Evolutionary conservation across 2,797 vertebrate species (phyloP).

Genomic region (Scolopax rusticola): DNA sequence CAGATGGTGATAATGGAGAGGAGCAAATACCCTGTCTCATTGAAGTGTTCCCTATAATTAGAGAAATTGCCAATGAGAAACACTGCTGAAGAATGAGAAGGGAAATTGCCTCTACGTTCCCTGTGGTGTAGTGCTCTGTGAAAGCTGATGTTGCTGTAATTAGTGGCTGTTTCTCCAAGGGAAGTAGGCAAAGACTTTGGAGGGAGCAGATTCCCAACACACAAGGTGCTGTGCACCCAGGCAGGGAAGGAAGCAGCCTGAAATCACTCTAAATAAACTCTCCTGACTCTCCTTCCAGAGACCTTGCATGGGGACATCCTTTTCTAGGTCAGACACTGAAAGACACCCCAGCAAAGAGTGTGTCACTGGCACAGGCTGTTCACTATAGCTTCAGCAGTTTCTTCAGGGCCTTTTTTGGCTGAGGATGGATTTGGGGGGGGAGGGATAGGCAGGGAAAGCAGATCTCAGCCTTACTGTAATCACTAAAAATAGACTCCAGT

Average conservation of each 20-base stretch:
- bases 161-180: neutral
- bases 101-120: neutral
- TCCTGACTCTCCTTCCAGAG: neutral
- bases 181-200: neutral
- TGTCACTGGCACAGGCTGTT: neutral
- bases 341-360: neutral
- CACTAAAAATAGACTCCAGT: slow-evolving; percentile 35
- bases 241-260: neutral
- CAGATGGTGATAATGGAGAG: slow-evolving; percentile 10
- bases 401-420: neutral
- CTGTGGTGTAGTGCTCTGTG: neutral
- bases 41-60: neutral
- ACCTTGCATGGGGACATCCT: neutral
- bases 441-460: neutral
- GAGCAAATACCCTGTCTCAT: neutral
- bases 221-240: neutral
- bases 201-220: neutral
- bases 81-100: neutral
- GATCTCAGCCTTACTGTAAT: neutral
- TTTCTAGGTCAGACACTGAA: neutral
- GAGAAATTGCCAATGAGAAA: neutral
- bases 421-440: neutral
- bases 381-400: neutral
- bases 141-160: neutral
- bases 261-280: neutral